Evolutionary conservation across 2,888 invertebrate species (phyloP), one percentile per base, ranked within the genome.

Genomic region (Gisinianus flammeolus): DNA sequence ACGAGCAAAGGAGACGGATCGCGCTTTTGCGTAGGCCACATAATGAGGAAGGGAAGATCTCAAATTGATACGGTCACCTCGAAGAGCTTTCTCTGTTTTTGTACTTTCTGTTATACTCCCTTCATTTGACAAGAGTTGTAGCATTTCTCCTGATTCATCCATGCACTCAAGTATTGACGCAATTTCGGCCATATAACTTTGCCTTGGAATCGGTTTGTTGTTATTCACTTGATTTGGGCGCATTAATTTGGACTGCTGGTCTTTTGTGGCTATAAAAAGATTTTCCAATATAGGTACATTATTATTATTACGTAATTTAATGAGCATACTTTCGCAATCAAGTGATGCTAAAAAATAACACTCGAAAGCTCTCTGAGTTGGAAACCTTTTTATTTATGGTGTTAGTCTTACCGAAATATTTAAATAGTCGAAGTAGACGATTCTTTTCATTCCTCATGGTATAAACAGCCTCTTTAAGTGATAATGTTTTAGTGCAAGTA

Each of bases 371-470:
- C n/a, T n/a, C n/a, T n/a, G n/a, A n/a, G n/a, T n/a, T n/a, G n/a
- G n/a, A n/a, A n/a, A n/a, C n/a, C n/a, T n/a, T n/a, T n/a, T n/a
- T n/a, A n/a, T n/a, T n/a, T n/a, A 35, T 35, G 35, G 2, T 44
- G 44, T 44, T 44, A 35, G 58, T 82, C 85, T 82, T 84, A 87
- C 87, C 85, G 35, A 94, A 89, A 86, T 94, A 94, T 85, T 92
- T 93, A 2, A 94, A 88, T 83, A 95, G 90, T 2, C 94, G 89
- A 79, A 92, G 91, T 84, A 94, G 88, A 87, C 93, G 93, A 4
- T 92, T 88, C 83, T 92, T 92, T 87, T 95, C 93, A 85, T 92
- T 93, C 35, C 95, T 90, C 89, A 97, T 90, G 10, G 96, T 87
- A 87, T 94, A 96, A 74, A 96, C 90, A 33, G 96, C 90, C 84